Evolutionary conservation across 2,797 vertebrate species (phyloP), one percentile per base, ranked within the genome.

Genomic region (Phrynocephalus forsythii): DNA sequence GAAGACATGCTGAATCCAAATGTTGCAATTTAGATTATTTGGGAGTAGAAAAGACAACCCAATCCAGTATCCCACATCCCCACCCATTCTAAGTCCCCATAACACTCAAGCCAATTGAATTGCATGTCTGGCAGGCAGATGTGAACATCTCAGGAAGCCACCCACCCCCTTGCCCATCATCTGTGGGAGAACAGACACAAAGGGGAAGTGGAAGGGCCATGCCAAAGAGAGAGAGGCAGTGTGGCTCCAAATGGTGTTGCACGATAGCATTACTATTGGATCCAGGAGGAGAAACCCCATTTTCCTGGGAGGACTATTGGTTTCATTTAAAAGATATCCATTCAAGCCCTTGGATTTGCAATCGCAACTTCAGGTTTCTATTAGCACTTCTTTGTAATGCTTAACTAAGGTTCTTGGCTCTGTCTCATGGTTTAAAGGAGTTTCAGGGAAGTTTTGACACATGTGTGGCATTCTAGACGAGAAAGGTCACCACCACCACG

Each of bases 231-330:
- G 71, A 56, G 22, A 33, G 50, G 52, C 88, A 90, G 85, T 13
- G 56, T 84, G n/a, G n/a, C 28, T 28, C 67, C 86, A 88, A 89
- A 28, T 78, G 87, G 44, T 28, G 48, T 28, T 75, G 50, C 68
- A 80, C 83, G 86, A 86, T 26, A 91, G 76, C 82, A 15, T 52
- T 30, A 72, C 72, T 63, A 91, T 84, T 77, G 69, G 28, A 75
- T 91, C 20, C 15, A 71, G 88, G 60, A 89, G 26, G 30, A 87
- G 91, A 89, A 88, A 2, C 48, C 38, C 5, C 83, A 1, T 13
- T 68, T 26, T 44, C 90, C 87, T 91, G 91, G 89, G 85, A 16
- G 63, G 80, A 85, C 79, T 89, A 38, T 88, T 79, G 13, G 66
- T 90, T 76, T 83, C 16, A n/a, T 24, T 15, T 16, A 26, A 81